phyloP scores from a whole-genome alignment of 1,140 invertebrate species.

The Galendromus occidentalis region DNA sequence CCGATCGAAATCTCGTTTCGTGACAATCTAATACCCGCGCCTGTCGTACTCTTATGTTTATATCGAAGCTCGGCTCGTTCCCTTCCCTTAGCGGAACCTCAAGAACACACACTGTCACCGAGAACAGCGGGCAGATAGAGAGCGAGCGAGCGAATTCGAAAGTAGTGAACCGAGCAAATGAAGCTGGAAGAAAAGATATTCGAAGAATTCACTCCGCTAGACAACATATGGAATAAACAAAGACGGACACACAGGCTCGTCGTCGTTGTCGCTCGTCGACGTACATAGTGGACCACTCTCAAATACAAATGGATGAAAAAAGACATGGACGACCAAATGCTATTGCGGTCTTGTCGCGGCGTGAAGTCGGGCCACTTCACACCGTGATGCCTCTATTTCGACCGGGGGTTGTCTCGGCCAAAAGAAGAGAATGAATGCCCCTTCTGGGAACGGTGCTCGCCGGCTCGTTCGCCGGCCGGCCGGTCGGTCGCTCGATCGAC shows the following conservation, averaged over 20 bases:
- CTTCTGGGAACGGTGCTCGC: not conserved
- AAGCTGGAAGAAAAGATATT: not conserved
- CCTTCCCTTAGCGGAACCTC: not conserved
- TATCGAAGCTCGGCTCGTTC: not conserved
- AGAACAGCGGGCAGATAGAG: not conserved
- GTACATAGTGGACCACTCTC: not conserved
- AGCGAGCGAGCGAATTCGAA: not conserved
- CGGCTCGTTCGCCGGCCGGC: not conserved
- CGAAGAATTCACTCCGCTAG: not conserved
- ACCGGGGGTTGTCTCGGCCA: not conserved
- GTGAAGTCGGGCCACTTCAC: not conserved
- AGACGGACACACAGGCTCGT: not conserved
- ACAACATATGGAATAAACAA: not conserved
- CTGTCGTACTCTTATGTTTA: not conserved
- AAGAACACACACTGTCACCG: not conserved
- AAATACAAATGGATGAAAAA: not conserved
- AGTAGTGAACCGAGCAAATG: not conserved
- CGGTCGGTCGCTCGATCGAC: not conserved
- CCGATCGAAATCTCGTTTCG: too few relatives aligned
- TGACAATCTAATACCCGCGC: too few relatives aligned
- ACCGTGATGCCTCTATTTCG: not conserved
- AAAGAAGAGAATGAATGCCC: not conserved
- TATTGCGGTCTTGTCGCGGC: conserved; percentile 7
- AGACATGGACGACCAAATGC: not conserved
- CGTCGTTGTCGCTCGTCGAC: not conserved